Percentiles rank a stretch among this genome's conserved stretches.
These are phyloP conservation scores for Drosophila ezoana DNA, from an alignment of 2,888 invertebrate genomes.

Conservation along the genomic window DNA sequence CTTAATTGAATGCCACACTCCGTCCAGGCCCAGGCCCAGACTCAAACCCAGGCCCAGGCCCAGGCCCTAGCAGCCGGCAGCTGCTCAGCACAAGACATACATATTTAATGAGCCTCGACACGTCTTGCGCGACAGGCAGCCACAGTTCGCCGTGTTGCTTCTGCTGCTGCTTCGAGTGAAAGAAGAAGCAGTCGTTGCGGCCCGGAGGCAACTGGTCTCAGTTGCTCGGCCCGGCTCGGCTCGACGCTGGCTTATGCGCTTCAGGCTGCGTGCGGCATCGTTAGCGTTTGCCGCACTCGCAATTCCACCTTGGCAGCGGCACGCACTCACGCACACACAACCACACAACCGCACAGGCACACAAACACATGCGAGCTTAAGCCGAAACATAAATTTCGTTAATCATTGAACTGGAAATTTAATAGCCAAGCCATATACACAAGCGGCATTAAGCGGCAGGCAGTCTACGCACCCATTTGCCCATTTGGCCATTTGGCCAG, in stretches of 20 bases:
- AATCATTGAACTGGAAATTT: slow-evolving; percentile 80
- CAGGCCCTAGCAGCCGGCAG: slow-evolving; percentile 39
- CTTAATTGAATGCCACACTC: slow-evolving; percentile 71
- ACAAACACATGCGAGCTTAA: slow-evolving; percentile 41
- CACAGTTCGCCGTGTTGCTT: slow-evolving; percentile 4
- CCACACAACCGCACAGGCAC: slow-evolving; percentile 16
- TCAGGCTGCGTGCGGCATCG: slow-evolving; percentile 39
- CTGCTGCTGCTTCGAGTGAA: neutral
- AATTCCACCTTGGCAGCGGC: slow-evolving; percentile 65
- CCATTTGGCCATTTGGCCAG: neutral
- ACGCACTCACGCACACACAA: slow-evolving; percentile 56
- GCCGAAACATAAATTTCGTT: slow-evolving; percentile 79
- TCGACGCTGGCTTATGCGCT: slow-evolving; percentile 21
- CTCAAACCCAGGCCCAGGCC: neutral
- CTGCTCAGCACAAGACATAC: slow-evolving; percentile 78
- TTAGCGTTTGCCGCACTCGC: slow-evolving; percentile 36
- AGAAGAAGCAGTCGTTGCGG: neutral
- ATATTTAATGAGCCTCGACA: slow-evolving; percentile 78
- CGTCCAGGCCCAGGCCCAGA: slow-evolving; percentile 14
- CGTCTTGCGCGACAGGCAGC: slow-evolving; percentile 64
- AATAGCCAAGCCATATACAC: slow-evolving; percentile 70
- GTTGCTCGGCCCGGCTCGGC: slow-evolving; percentile 16
- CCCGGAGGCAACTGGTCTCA: slow-evolving; percentile 34
- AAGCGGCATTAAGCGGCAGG: slow-evolving; percentile 57
- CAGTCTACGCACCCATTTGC: slow-evolving; percentile 30